Percentiles rank a stretch among this genome's conserved stretches.
These are phyloP conservation scores for Falco columbarius DNA, from an alignment of 2,797 vertebrate genomes.

Conservation along the genomic window DNA sequence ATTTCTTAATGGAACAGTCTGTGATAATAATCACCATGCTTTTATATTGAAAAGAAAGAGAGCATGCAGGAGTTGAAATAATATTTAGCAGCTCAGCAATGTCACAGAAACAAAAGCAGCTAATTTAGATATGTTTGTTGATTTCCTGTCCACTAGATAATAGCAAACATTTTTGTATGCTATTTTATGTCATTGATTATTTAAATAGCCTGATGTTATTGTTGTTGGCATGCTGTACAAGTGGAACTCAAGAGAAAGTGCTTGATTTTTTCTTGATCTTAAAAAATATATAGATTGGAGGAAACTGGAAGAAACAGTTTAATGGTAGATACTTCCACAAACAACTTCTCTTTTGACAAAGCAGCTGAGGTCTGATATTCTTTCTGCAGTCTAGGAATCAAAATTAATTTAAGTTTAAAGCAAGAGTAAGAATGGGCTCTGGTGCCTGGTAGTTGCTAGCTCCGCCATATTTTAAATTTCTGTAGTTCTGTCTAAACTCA, in stretches of 20 bases:
- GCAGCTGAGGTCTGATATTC: not conserved
- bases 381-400: not conserved
- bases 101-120: conserved; percentile 1
- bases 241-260: not conserved
- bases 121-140: conserved; percentile 52
- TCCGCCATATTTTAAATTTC: not conserved
- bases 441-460: not conserved
- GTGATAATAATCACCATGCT: conserved; percentile 53
- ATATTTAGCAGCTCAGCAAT: conserved; percentile 27
- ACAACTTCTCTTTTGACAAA: not conserved
- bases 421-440: not conserved
- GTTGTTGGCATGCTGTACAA: not conserved
- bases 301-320: not conserved
- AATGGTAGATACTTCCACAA: not conserved
- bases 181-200: not conserved
- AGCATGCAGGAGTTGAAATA: conserved; percentile 14
- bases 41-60: conserved; percentile 33
- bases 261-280: not conserved
- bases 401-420: not conserved
- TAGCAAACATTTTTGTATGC: not conserved
- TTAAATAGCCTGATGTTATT: not conserved
- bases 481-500: not conserved
- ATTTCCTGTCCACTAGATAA: conserved; percentile 33
- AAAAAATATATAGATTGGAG: not conserved
- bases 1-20: conserved; percentile 59